Base-by-base conservation (phyloP, 2,113 vertebrate genomes). In the Prietella phreatophila region DNA sequence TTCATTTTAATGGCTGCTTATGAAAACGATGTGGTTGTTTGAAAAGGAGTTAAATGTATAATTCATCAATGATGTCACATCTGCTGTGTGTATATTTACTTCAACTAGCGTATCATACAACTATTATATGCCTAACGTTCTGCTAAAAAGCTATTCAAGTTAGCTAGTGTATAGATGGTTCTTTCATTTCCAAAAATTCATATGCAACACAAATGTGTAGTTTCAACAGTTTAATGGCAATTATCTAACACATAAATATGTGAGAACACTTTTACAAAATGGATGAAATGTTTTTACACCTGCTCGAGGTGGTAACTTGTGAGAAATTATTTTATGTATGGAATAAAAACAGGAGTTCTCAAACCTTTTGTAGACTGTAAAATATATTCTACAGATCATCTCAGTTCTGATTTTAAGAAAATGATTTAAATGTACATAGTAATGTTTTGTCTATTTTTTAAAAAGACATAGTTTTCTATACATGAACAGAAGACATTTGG, bases 41-140 rank as follows among this genome's bases (percentile, higher is more conserved):
- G 50, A 13, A 30, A 53, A n/a, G 27, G 13, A 47, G 73, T 78
- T 47, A 27, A 78, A 78, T 5, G 0, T 9, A 20, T 30, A 55
- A 55, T 55, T 80, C n/a, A 0, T 30, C 25, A 56, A 30, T 55
- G 50, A 56, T 80, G 78, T 33, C 53, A 53, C n/a, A 55, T 56
- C 78, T 80, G n/a, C 53, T 55, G 15, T 19, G 14, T n/a, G 30
- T 78, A 78, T n/a, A 78, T 78, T 78, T 78, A 78, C 75, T 53
- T 15, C 50, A 4, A n/a, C n/a, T n/a, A 15, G 25, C 4, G 0
- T n/a, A 6, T 78, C 14, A 50, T 0, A 78, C 22, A 78, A 5
- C 3, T 47, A 75, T 42, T 47, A 30, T 65, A 33, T 7, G 33
- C 2, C 17, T 71, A 71, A 71, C 6, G 3, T 71, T 19, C 30